Conservation (phyloP, 2,888 invertebrate genomes). For the Ornithoptera priamus region DNA sequence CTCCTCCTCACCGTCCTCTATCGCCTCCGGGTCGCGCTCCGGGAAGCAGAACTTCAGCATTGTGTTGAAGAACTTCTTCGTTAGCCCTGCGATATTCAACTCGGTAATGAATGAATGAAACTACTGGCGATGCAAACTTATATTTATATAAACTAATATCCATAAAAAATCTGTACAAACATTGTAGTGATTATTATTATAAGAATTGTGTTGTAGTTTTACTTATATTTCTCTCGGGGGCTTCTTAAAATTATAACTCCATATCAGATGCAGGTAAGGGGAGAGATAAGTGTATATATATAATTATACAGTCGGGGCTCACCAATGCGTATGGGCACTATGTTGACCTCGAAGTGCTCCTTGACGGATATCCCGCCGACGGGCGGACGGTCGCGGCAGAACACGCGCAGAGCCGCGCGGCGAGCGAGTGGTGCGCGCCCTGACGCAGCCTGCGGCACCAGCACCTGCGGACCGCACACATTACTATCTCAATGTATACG, state of each 20-base stretch:
- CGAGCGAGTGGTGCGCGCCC: conserved; percentile 95
- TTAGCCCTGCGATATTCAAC: conserved; percentile 81
- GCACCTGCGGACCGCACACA: conserved; percentile 51
- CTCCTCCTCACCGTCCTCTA: conserved; percentile 84
- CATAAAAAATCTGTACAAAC: no score
- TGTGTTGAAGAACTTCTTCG: conserved; percentile 97
- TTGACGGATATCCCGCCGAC: conserved; percentile 99
- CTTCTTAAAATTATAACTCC: no score
- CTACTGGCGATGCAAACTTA: not conserved
- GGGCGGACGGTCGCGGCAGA: conserved; percentile 96
- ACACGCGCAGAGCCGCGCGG: conserved; percentile 94
- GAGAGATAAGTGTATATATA: no score
- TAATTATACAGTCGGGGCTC: conserved; percentile 29
- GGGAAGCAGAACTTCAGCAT: conserved; percentile 99
- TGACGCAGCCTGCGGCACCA: conserved; percentile 67
- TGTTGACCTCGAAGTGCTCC: conserved; percentile 99
- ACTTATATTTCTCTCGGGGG: no score
- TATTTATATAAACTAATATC: no score
- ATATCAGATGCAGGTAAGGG: no score
- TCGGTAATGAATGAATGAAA: not conserved
- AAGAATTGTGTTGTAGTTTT: no score
- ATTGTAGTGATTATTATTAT: no score
- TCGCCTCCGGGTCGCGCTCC: conserved; percentile 92
- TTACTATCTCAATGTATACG: not conserved
- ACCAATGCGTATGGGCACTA: conserved; percentile 95